These are phyloP conservation scores for Trichacis sp. DNA, from an alignment of 2,888 invertebrate species.

Conservation along the genomic window DNA sequence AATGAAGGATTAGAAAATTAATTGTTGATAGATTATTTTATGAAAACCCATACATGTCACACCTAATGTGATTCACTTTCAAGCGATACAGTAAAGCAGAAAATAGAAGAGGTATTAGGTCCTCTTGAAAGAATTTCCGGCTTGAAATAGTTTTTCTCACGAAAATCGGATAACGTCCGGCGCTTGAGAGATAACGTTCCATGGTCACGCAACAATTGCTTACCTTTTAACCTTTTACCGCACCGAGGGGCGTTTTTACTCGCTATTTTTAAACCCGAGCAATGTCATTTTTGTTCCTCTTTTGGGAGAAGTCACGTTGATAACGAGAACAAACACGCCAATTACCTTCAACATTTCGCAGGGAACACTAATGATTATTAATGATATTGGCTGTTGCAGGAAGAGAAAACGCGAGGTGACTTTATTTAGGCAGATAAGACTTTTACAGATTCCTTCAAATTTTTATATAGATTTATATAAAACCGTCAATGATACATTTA, in stretches of 20 bases:
- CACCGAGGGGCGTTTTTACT: slow-evolving; percentile 10
- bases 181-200: slow-evolving; percentile 57
- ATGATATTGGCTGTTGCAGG: too few relatives aligned
- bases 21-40: slow-evolving; percentile 36
- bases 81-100: slow-evolving; percentile 28
- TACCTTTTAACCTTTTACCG: slow-evolving; percentile 51
- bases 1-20: slow-evolving; percentile 21
- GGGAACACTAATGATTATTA: neutral
- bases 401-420: neutral
- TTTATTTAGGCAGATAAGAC: too few relatives aligned
- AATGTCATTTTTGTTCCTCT: neutral
- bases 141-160: slow-evolving; percentile 51
- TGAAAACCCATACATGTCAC: slow-evolving; percentile 27
- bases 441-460: too few relatives aligned
- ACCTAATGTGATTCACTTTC: slow-evolving; percentile 35
- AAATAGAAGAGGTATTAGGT: slow-evolving; percentile 30
- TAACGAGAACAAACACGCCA: slow-evolving; percentile 2
- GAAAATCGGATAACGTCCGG: slow-evolving; percentile 45
- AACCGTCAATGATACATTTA: too few relatives aligned
- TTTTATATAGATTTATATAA: too few relatives aligned
- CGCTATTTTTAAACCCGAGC: neutral
- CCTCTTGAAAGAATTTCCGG: slow-evolving; percentile 39
- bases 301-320: neutral
- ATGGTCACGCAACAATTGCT: slow-evolving; percentile 62
- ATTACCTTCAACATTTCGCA: neutral